Percentiles rank a stretch among this genome's conserved stretches.
Conservation (phyloP, 2,797 vertebrate species). For the Pangasius mekongensis region DNA sequence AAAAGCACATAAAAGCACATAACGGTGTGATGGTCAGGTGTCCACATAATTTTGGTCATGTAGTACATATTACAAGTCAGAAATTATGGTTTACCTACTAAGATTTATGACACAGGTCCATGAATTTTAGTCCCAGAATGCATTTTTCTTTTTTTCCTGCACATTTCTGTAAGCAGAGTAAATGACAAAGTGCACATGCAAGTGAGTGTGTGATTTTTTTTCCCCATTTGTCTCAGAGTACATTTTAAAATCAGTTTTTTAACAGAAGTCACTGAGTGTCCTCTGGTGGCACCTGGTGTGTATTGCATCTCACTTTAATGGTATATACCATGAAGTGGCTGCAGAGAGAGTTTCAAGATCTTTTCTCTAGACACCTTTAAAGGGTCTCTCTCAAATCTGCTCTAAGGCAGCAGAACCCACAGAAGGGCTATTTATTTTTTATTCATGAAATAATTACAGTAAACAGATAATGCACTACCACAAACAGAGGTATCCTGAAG, state of each 20-base stretch:
- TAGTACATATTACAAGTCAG: neutral
- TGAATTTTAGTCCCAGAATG: neutral
- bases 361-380: conserved; percentile 19
- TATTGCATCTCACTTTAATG: conserved; percentile 38
- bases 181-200: conserved; percentile 15
- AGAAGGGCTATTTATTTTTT: conserved; percentile 5
- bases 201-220: neutral
- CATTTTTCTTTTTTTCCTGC: neutral
- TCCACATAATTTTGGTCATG: neutral
- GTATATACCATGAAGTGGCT: neutral
- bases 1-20: neutral
- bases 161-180: conserved; percentile 27
- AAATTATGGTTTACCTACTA: neutral
- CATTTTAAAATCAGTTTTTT: neutral
- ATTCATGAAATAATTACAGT: conserved; percentile 28
- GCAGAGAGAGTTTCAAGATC: neutral
- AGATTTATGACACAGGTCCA: neutral
- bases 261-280: conserved; percentile 55
- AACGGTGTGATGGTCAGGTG: too few species aligned
- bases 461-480: conserved; percentile 26
- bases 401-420: neutral
- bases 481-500: conserved; percentile 20
- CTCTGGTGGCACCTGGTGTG: conserved; percentile 54
- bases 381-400: neutral
- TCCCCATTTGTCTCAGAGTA: neutral